These are phyloP conservation scores for Axinella damicornis DNA, from an alignment of 37 sponge, comb jelly and placozoan genomes.

Conservation along the genomic window DNA sequence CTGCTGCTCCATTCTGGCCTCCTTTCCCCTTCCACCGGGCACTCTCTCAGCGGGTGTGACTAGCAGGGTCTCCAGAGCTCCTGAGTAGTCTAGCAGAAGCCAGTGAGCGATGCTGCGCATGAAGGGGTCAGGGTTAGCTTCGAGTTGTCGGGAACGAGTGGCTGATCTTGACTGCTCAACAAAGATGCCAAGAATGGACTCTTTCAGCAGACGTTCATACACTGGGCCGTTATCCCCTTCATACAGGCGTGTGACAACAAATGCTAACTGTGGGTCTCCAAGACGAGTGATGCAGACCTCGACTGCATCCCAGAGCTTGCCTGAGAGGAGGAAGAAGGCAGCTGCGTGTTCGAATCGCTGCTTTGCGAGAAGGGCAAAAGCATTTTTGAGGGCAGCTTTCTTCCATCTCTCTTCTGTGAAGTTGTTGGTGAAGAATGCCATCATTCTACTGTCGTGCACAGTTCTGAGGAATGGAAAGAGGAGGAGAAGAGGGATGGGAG, in stretches of 20 bases:
- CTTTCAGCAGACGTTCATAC: slow-evolving; percentile 67
- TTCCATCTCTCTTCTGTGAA: slow-evolving; percentile 93
- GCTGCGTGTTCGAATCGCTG: slow-evolving; percentile 97
- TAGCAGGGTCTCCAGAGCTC: slow-evolving; percentile 87
- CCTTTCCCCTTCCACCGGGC: too few relatives aligned
- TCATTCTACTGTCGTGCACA: slow-evolving; percentile 81
- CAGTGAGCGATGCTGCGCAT: slow-evolving; percentile 91
- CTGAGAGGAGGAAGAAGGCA: slow-evolving; percentile 95
- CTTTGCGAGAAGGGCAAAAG: slow-evolving; percentile 90
- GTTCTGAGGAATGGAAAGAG: slow-evolving; percentile 60
- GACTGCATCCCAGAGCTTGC: slow-evolving; percentile 92
- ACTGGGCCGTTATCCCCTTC: slow-evolving; percentile 76
- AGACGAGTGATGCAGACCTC: slow-evolving; percentile 89
- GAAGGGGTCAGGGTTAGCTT: slow-evolving; percentile 74
- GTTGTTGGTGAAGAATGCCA: slow-evolving; percentile 86
- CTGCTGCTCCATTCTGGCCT: background rate
- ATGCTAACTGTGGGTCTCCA: slow-evolving; percentile 89
- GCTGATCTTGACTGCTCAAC: background rate
- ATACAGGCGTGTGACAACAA: slow-evolving; percentile 86
- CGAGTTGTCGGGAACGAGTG: background rate
- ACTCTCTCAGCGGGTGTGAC: background rate
- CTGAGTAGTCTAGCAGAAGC: slow-evolving; percentile 87
- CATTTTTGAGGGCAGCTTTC: slow-evolving; percentile 96
- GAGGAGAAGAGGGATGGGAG: background rate
- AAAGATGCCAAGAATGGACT: slow-evolving; percentile 60